Percentiles rank a stretch among this genome's conserved stretches.
These are phyloP conservation scores for Drosophila lini DNA, from an alignment of 1,140 invertebrate genomes.

Conservation along the genomic window DNA sequence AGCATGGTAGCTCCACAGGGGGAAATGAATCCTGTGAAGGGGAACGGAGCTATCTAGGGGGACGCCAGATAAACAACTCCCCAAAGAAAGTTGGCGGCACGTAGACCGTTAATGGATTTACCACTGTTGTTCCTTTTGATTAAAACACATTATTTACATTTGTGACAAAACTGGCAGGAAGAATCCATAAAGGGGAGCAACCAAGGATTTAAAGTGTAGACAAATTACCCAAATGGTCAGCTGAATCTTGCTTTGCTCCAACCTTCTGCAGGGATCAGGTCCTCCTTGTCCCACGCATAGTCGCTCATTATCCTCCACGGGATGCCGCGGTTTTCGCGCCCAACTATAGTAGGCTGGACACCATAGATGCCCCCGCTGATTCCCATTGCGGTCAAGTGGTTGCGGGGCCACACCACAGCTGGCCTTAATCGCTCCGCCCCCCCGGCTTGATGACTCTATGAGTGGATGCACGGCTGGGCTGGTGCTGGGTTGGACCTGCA, in stretches of 20 bases:
- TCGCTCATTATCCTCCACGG: constrained; percentile 14
- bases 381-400: constrained; percentile 49
- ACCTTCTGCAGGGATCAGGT: constrained; percentile 32
- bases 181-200: neutral
- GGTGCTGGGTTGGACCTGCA: constrained; percentile 17
- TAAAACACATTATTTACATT: constrained; percentile 81
- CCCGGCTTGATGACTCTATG: neutral
- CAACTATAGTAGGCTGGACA: constrained; percentile 2
- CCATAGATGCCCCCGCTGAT: constrained; percentile 11
- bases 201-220: neutral
- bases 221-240: constrained; percentile 42
- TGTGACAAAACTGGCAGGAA: constrained; percentile 36
- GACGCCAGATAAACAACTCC: neutral
- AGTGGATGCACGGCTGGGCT: constrained; percentile 1
- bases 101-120: constrained; percentile 72
- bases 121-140: constrained; percentile 68
- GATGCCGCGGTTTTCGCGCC: constrained; percentile 18
- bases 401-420: constrained; percentile 5
- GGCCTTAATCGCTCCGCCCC: constrained; percentile 28
- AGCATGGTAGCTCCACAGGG: constrained; percentile 28
- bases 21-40: neutral
- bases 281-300: constrained; percentile 31
- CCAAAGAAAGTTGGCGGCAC: constrained; percentile 50
- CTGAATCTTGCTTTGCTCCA: neutral
- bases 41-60: neutral